Conservation (phyloP, 1,140 invertebrate species). For the Aricia agestis region DNA sequence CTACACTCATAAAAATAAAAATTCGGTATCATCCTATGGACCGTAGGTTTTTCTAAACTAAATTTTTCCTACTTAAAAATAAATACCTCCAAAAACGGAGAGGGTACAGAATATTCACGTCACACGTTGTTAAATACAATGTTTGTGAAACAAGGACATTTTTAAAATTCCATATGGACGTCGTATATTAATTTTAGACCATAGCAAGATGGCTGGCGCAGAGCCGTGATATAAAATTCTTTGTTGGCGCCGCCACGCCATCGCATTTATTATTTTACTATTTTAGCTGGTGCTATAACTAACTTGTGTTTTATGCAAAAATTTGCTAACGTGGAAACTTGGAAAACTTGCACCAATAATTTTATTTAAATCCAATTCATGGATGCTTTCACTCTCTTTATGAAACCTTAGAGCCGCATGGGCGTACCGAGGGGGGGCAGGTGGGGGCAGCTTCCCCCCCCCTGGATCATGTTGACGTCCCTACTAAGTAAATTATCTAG, state of each 20-base stretch:
- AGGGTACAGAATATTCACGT: background rate
- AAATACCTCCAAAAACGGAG: background rate
- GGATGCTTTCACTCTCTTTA: no score
- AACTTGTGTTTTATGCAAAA: background rate
- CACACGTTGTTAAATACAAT: background rate
- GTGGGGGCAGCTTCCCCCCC: no score
- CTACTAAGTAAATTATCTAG: no score
- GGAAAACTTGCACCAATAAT: no score
- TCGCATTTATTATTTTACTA: conserved; percentile 13
- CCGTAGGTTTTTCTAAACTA: no score
- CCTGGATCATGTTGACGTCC: no score
- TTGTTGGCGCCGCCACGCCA: conserved; percentile 7
- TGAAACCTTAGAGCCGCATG: no score
- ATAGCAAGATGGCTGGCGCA: conserved; percentile 13
- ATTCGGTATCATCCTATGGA: no score
- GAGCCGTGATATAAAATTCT: conserved; percentile 7
- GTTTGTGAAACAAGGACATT: background rate
- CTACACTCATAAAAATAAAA: no score
- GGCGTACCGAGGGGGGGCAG: no score
- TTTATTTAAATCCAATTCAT: no score
- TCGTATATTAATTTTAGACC: conserved; percentile 15
- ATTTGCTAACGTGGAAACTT: background rate
- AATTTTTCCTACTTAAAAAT: no score
- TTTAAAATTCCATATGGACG: conserved; percentile 13
- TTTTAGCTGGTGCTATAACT: background rate